phyloP scores from a whole-genome alignment of 2,113 vertebrate species.

The Ondatra zibethicus region DNA sequence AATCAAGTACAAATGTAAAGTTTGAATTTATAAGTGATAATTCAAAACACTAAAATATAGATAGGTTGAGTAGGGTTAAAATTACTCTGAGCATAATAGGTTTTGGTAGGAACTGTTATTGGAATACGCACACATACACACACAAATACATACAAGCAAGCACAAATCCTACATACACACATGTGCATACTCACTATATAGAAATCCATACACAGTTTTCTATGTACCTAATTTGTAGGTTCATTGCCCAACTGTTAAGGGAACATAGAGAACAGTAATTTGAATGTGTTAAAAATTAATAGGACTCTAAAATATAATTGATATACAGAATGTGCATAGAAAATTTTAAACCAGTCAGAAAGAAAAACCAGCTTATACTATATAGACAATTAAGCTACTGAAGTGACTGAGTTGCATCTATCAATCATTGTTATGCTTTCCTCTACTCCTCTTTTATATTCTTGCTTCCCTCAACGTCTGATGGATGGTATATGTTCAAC shows the following conservation, averaged over 20 bases:
- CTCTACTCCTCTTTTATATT: not conserved
- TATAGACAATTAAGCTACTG: not conserved
- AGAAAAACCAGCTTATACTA: not conserved
- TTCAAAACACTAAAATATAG: not conserved
- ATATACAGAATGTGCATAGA: not conserved
- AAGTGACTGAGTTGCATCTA: not conserved
- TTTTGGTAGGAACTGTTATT: not conserved
- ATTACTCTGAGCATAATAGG: not conserved
- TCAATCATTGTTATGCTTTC: not conserved
- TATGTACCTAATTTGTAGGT: not conserved
- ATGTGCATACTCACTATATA: too few species aligned
- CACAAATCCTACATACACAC: not conserved
- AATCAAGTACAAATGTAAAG: slow-evolving; percentile 28
- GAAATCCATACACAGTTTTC: not conserved
- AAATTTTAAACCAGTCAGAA: not conserved
- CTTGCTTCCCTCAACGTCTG: not conserved
- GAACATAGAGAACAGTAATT: not conserved
- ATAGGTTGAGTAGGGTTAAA: not conserved
- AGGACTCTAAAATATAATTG: not conserved
- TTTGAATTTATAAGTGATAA: slow-evolving; percentile 29
- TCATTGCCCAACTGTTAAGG: not conserved
- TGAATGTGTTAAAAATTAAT: not conserved
- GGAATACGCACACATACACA: not conserved
- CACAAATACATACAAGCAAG: not conserved
- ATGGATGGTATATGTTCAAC: not conserved